These are phyloP conservation scores for Micromussa lordhowensis DNA, from an alignment of 92 coral and sea anemone genomes.

Conservation along the genomic window DNA sequence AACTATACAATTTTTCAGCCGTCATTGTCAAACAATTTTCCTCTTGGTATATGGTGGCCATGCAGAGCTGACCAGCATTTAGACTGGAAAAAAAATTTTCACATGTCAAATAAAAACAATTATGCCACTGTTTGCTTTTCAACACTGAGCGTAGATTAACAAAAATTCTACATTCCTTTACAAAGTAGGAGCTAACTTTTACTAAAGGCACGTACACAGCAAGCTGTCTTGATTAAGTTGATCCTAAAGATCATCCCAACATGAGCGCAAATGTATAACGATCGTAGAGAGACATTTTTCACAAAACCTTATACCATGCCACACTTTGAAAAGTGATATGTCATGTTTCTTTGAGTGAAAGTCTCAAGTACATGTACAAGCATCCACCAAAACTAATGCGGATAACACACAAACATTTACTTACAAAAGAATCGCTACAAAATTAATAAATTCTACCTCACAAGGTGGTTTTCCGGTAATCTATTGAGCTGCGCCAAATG, in stretches of 20 bases:
- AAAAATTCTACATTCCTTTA: constrained; percentile 22
- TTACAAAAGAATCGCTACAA: constrained; percentile 20
- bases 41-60: not conserved
- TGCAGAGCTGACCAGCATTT: not conserved
- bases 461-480: constrained; percentile 19
- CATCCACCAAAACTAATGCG: not conserved
- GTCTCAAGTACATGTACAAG: constrained; percentile 31
- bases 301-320: not conserved
- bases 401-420: constrained; percentile 22
- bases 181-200: not conserved
- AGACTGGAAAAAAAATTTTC: not conserved
- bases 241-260: not conserved
- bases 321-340: not conserved
- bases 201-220: not conserved
- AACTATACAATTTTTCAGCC: not conserved
- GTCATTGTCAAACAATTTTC: not conserved
- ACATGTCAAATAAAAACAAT: not conserved
- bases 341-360: constrained; percentile 10
- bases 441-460: constrained; percentile 21
- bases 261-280: not conserved
- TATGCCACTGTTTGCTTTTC: constrained; percentile 35
- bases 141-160: constrained; percentile 10
- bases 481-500: constrained; percentile 5
- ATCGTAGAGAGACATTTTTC: not conserved
- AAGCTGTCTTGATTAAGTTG: not conserved